A percentile compares a stretch with the other conserved stretches of the same genome.
These are phyloP conservation scores for Diaperis boleti DNA, from an alignment of 2,888 invertebrate species.

Conservation along the genomic window DNA sequence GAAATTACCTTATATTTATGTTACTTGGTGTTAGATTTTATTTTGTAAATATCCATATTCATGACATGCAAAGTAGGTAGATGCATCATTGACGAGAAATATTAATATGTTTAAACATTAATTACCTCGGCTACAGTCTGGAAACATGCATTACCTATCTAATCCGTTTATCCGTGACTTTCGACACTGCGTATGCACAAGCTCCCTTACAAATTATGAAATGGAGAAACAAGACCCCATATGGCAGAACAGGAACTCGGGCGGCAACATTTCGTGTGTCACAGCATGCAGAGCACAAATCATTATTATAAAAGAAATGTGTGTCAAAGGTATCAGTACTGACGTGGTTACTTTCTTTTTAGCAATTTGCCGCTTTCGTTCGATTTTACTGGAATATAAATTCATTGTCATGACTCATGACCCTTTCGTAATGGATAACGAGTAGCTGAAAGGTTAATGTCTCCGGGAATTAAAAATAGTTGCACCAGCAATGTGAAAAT, in stretches of 20 bases:
- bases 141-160: too few species aligned
- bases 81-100: too few species aligned
- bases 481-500: not conserved
- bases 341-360: slow-evolving; percentile 20
- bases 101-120: too few species aligned
- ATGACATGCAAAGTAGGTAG: too few species aligned
- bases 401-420: slow-evolving; percentile 31
- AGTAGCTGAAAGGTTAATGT: not conserved
- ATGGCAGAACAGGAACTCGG: not conserved
- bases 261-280: not conserved
- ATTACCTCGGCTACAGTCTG: too few species aligned
- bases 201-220: not conserved
- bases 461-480: not conserved
- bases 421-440: slow-evolving; percentile 18
- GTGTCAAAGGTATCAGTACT: not conserved
- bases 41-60: too few species aligned
- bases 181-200: too few species aligned
- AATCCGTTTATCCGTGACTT: too few species aligned
- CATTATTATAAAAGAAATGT: slow-evolving; percentile 2
- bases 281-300: slow-evolving; percentile 10
- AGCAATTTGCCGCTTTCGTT: slow-evolving; percentile 18
- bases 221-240: not conserved
- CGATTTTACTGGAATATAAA: slow-evolving; percentile 7
- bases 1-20: too few species aligned
- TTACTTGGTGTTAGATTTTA: too few species aligned